A percentile compares a stretch with the other conserved stretches of the same genome.
Evolutionary conservation across 1,140 invertebrate genomes (phyloP).

Genomic region (Drosophila saltans): DNA sequence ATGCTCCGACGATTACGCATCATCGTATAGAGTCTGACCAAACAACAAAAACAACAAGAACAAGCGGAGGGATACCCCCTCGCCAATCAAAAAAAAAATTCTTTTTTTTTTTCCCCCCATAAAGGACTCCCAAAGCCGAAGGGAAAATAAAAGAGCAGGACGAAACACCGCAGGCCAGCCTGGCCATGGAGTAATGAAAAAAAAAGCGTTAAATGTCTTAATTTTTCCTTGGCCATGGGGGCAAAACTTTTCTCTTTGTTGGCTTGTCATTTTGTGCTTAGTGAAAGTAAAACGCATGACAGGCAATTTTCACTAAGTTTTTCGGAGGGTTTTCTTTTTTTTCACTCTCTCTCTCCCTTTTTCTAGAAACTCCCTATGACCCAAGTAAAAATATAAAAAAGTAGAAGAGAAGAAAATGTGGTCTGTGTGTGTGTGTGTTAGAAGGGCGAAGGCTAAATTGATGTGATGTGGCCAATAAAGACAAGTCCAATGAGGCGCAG

Average conservation of each 20-base stretch:
- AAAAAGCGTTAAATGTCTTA: constrained; percentile 78
- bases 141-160: background rate
- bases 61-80: constrained; percentile 6
- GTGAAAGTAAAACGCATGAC: constrained; percentile 71
- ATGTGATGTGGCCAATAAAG: constrained; percentile 43
- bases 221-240: constrained; percentile 55
- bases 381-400: constrained; percentile 21
- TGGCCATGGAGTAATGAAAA: constrained; percentile 56
- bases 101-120: constrained; percentile 13
- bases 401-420: background rate
- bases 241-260: background rate
- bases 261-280: constrained; percentile 36
- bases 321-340: constrained; percentile 27
- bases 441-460: constrained; percentile 8
- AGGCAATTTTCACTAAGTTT: constrained; percentile 66
- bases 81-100: constrained; percentile 8
- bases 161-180: background rate
- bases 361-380: constrained; percentile 46
- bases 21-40: constrained; percentile 22
- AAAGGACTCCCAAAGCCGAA: constrained; percentile 26
- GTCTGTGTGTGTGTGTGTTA: background rate
- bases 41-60: background rate
- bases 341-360: constrained; percentile 23
- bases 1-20: constrained; percentile 47
- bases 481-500: constrained; percentile 63